phyloP scores from a whole-genome alignment of 2,888 invertebrate species.

The Ornithoptera priamus region DNA sequence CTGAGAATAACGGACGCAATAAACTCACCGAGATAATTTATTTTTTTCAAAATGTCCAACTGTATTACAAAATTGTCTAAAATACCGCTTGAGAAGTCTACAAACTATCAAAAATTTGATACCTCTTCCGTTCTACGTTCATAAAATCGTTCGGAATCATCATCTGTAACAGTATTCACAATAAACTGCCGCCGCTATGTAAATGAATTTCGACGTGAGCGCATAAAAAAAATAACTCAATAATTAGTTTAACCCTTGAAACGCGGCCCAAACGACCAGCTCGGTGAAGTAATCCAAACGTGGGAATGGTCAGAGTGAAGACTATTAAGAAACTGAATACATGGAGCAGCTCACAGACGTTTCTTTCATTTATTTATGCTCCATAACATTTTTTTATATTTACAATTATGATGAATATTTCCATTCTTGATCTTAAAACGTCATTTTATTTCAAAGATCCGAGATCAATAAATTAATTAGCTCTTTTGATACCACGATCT shows the following conservation, averaged over 20 bases:
- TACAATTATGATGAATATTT: too few species aligned
- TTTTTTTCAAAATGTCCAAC: too few species aligned
- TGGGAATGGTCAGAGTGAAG: slow-evolving; percentile 56
- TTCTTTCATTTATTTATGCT: neutral
- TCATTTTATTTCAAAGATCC: too few species aligned
- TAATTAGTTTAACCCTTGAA: slow-evolving; percentile 56
- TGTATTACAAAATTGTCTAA: too few species aligned
- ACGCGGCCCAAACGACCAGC: slow-evolving; percentile 39
- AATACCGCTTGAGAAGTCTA: neutral
- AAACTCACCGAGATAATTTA: too few species aligned
- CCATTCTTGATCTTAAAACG: too few species aligned
- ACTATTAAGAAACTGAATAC: slow-evolving; percentile 38
- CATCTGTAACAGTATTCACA: slow-evolving; percentile 23
- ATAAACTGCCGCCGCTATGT: slow-evolving; percentile 40
- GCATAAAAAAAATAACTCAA: slow-evolving; percentile 46
- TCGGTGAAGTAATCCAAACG: slow-evolving; percentile 45
- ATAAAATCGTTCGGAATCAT: slow-evolving; percentile 11
- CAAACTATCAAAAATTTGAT: slow-evolving; percentile 18
- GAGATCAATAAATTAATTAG: too few species aligned
- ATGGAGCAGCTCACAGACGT: slow-evolving; percentile 29
- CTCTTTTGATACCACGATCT: too few species aligned
- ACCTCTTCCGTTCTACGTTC: slow-evolving; percentile 4
- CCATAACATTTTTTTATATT: neutral
- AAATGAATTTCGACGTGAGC: slow-evolving; percentile 37
- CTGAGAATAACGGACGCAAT: too few species aligned